A percentile compares a stretch with the other conserved stretches of the same genome.
Evolutionary conservation across 2,888 invertebrate species (phyloP).

Genomic region (Bhutanitis thaidina): DNA sequence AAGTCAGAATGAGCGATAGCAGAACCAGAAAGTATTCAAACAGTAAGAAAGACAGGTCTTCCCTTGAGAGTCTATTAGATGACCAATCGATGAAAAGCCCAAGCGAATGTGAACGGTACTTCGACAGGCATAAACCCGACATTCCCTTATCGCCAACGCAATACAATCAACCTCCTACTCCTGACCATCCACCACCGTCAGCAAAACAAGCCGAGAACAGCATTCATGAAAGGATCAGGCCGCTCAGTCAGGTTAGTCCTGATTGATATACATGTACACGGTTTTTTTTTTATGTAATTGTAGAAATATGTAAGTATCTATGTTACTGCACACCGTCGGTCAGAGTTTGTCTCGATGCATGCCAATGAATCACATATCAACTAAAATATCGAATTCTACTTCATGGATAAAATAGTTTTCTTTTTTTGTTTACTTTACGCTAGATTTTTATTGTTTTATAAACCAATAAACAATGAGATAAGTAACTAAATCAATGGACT

Average conservation of each 20-base stretch:
- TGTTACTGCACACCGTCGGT: not conserved
- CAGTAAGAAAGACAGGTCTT: constrained; percentile 77
- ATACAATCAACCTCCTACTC: constrained; percentile 95
- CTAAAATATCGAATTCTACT: not conserved
- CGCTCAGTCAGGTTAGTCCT: constrained; percentile 91
- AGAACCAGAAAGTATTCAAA: constrained; percentile 71
- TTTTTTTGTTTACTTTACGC: not conserved
- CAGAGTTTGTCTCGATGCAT: not conserved
- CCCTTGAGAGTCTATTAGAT: constrained; percentile 81
- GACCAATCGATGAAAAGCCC: constrained; percentile 78
- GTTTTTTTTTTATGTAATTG: not conserved
- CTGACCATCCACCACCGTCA: constrained; percentile 95
- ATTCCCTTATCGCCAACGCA: constrained; percentile 92
- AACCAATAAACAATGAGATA: too few relatives aligned
- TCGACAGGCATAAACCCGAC: constrained; percentile 62
- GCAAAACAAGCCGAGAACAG: constrained; percentile 93
- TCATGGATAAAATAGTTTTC: not conserved
- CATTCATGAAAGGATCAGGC: constrained; percentile 94
- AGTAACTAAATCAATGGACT: too few relatives aligned
- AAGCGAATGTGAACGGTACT: constrained; percentile 67
- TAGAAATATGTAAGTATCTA: not conserved
- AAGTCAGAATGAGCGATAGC: constrained; percentile 67
- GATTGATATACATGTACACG: constrained; percentile 25
- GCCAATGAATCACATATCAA: not conserved
- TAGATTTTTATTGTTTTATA: not conserved